These are phyloP conservation scores for Ruditapes philippinarum DNA, from an alignment of 1,140 invertebrate species.

Conservation along the genomic window DNA sequence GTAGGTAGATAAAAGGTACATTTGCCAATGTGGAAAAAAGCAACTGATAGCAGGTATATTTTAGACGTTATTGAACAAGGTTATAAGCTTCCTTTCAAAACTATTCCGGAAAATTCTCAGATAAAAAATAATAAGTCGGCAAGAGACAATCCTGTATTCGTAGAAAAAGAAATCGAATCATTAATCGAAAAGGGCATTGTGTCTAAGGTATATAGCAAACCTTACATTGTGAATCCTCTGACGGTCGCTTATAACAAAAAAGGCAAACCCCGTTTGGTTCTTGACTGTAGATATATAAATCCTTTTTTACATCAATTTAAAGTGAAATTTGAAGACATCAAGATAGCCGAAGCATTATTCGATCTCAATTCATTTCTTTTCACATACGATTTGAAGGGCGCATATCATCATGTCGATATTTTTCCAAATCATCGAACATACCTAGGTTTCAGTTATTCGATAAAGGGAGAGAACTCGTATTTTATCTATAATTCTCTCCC, in stretches of 20 bases:
- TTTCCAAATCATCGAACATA: conserved; percentile 30
- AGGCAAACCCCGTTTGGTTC: conserved; percentile 13
- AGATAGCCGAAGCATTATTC: conserved; percentile 26
- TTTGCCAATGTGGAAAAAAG: neutral
- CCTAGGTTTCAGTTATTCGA: conserved; percentile 11
- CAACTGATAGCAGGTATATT: neutral
- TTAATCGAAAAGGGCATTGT: conserved; percentile 1
- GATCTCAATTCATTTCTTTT: conserved; percentile 37
- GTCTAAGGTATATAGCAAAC: neutral
- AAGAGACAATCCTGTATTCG: conserved; percentile 25
- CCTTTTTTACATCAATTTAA: conserved; percentile 37
- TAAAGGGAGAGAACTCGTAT: neutral
- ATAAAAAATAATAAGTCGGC: conserved; percentile 22
- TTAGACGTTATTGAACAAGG: neutral
- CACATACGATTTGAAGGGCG: conserved; percentile 52
- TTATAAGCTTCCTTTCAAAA: neutral
- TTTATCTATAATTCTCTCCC: conserved; percentile 26
- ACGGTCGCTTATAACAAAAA: neutral
- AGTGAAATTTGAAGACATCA: conserved; percentile 65
- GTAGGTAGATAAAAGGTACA: neutral
- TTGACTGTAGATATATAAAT: conserved; percentile 43
- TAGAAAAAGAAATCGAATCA: conserved; percentile 15
- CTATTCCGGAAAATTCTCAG: neutral
- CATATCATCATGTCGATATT: conserved; percentile 59
- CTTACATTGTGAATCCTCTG: conserved; percentile 17